phyloP scores from a whole-genome alignment of 37 sponge, comb jelly and placozoan species.

The Chondrosia reniformis region DNA sequence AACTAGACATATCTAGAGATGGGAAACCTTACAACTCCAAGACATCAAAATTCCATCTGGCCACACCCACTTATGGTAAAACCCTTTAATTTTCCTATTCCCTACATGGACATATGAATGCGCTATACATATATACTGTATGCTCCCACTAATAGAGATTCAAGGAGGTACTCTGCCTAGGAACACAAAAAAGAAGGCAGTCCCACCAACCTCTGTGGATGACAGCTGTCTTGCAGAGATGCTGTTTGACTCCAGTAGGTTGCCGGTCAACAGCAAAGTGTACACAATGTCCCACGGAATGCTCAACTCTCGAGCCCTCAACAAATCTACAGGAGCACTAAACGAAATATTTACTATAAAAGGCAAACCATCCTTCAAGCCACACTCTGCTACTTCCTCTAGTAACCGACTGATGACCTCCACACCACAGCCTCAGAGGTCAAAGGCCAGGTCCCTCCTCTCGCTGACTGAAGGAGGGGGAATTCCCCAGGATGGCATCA shows the following conservation, averaged over 20 bases:
- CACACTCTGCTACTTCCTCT: neutral
- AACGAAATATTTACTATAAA: neutral
- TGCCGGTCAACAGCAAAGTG: neutral
- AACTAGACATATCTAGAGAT: neutral
- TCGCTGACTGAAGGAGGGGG: neutral
- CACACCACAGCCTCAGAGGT: neutral
- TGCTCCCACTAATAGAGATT: neutral
- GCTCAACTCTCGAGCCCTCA: neutral
- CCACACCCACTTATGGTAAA: neutral
- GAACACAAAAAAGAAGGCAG: neutral
- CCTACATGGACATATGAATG: neutral
- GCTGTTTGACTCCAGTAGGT: conserved; percentile 12
- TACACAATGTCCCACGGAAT: neutral
- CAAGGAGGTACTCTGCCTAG: conserved; percentile 6
- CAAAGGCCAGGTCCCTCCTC: conserved; percentile 10
- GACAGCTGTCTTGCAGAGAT: conserved; percentile 22
- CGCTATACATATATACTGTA: neutral
- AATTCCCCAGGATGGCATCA: neutral
- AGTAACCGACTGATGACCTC: neutral
- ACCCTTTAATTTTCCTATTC: too few species aligned
- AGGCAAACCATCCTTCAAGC: too few species aligned
- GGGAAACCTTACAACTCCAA: neutral
- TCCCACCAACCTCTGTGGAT: neutral
- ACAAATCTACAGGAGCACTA: conserved; percentile 21
- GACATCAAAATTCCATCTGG: conserved; percentile 6